These are phyloP conservation scores for Strigamia maritima DNA, from an alignment of 2,888 invertebrate species.

Conservation along the genomic window DNA sequence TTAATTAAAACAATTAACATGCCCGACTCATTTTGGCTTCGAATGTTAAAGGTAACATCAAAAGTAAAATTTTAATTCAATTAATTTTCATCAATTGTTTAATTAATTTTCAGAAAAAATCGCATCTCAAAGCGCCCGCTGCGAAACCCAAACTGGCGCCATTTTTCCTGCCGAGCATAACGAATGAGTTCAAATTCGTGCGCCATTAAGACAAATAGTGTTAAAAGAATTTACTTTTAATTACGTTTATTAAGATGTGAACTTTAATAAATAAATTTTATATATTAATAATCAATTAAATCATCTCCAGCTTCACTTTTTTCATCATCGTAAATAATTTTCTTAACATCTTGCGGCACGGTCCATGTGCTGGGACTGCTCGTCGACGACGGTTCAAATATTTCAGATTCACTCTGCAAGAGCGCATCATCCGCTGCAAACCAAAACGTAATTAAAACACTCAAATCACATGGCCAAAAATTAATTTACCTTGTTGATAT, in stretches of 20 bases:
- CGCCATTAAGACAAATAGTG: background rate
- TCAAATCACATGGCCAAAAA: too few relatives aligned
- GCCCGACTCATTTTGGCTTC: slow-evolving; percentile 84
- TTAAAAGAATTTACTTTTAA: background rate
- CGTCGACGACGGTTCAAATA: background rate
- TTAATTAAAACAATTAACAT: slow-evolving; percentile 76
- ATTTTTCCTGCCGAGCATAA: slow-evolving; percentile 90
- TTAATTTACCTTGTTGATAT: too few relatives aligned
- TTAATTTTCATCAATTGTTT: background rate
- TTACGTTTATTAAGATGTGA: too few relatives aligned
- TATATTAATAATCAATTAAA: too few relatives aligned
- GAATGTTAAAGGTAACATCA: slow-evolving; percentile 70
- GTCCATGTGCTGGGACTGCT: slow-evolving; percentile 9
- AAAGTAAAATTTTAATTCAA: background rate
- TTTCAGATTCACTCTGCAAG: too few relatives aligned
- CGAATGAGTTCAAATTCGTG: too few relatives aligned
- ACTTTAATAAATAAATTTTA: too few relatives aligned
- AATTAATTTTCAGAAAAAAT: slow-evolving; percentile 57
- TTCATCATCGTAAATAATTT: background rate
- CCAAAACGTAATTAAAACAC: too few relatives aligned
- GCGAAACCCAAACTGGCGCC: slow-evolving; percentile 85
- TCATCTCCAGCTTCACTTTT: background rate
- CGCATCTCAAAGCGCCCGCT: slow-evolving; percentile 81
- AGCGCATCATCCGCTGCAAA: too few relatives aligned
- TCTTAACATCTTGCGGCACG: background rate